A percentile compares a stretch with the other conserved stretches of the same genome.
Evolutionary conservation across 35 echinoderm and acorn worm genomes (phyloP).

Genomic region (Holothuria glaberrima): DNA sequence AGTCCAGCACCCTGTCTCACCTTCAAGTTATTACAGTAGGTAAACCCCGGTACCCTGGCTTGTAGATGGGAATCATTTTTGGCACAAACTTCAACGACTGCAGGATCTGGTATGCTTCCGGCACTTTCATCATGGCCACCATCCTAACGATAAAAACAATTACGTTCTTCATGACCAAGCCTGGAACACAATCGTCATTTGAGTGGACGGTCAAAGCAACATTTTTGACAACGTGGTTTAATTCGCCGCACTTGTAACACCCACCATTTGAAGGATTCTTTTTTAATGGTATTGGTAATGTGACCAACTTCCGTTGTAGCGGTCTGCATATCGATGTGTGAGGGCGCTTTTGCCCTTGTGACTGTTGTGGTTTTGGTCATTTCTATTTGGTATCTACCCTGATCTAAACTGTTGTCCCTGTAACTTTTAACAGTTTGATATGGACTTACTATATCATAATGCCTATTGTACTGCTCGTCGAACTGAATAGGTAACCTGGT

Average conservation of each 20-base stretch:
- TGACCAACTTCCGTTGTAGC: not conserved
- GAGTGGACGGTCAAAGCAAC: conserved; percentile 8
- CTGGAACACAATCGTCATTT: no score
- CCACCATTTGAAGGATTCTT: not conserved
- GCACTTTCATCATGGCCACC: no score
- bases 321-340: not conserved
- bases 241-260: conserved; percentile 28
- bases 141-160: no score
- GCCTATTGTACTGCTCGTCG: no score
- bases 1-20: not conserved
- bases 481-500: no score
- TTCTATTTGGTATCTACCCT: no score
- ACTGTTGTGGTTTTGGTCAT: not conserved
- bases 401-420: no score
- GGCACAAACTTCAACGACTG: no score
- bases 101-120: no score
- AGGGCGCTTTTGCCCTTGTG: not conserved
- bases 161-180: no score
- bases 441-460: no score
- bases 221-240: not conserved
- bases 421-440: no score
- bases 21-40: not conserved
- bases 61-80: not conserved
- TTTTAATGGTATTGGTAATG: not conserved
- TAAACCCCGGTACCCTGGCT: not conserved